phyloP scores from a whole-genome alignment of 92 coral and sea anemone species.

The Phymanthus crucifer region DNA sequence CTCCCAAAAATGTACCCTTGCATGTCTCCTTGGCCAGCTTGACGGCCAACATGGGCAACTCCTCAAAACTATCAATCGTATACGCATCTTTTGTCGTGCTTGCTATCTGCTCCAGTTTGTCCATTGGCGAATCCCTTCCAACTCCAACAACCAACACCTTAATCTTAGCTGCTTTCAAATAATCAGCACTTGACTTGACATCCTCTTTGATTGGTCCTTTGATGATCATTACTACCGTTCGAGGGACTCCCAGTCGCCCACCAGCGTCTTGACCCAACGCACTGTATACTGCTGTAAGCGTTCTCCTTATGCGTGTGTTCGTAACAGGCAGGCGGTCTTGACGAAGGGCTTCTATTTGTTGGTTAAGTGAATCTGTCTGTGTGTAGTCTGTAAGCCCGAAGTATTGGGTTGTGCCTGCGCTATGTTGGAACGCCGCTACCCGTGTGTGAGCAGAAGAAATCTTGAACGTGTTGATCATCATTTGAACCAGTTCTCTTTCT shows the following conservation, averaged over 20 bases:
- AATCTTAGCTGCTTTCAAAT: conserved; percentile 53
- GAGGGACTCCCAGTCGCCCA: conserved; percentile 49
- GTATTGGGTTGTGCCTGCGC: conserved; percentile 48
- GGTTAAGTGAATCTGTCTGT: conserved; percentile 45
- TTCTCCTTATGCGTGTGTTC: conserved; percentile 44
- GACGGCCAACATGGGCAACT: conserved; percentile 54
- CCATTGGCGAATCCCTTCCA: conserved; percentile 47
- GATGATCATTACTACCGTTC: conserved; percentile 52
- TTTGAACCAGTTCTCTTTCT: conserved; percentile 53
- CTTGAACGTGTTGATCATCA: conserved; percentile 63
- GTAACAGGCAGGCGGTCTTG: conserved; percentile 36
- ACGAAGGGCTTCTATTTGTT: conserved; percentile 31
- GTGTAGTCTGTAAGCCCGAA: conserved; percentile 54
- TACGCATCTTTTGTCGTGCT: conserved; percentile 37
- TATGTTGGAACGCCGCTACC: conserved; percentile 69
- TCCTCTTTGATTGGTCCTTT: conserved; percentile 64
- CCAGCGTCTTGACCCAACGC: conserved; percentile 16
- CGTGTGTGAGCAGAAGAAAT: conserved; percentile 64
- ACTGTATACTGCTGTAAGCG: conserved; percentile 42
- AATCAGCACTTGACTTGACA: conserved; percentile 49
- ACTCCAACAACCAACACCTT: conserved; percentile 79
- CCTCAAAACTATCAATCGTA: conserved; percentile 51
- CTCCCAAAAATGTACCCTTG: conserved; percentile 51
- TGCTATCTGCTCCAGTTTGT: conserved; percentile 50
- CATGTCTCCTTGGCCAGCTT: conserved; percentile 71